Base-by-base conservation (phyloP, 2,888 invertebrate species). In the Cryptophagus acutangulus region DNA sequence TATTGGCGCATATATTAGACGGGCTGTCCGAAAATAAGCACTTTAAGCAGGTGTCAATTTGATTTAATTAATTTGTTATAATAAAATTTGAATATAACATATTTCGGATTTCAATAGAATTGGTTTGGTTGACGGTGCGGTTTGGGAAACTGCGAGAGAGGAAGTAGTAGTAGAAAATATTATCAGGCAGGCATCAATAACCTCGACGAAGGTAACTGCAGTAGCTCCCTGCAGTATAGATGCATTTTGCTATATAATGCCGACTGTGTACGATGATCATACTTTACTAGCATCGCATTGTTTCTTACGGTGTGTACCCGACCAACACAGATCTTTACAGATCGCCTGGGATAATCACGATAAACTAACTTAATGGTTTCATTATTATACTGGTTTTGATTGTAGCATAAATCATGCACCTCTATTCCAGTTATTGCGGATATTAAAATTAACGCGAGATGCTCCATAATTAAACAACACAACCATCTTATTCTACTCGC, bases 321-420 rank as follows among this genome's bases (percentile, higher is more conserved):
- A 43, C 46, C 43, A 38, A 40, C 39, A 41, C 47, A 52, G 48
- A 54, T 55, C 52, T 52, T 47, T 46, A 51, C 49, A 55, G 57
- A 57, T 58, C 54, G 54, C 53, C 49, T 51, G 50, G 54, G 57
- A 56, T 59, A 58, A 56, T 54, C 58, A 60, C 57, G 58, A 59
- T 60, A 58, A 59, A 53, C 44, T 51, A 45, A 51, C 51, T 57
- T 60, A 60, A 60, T 60, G 58, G 60, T 60, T 60, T 60, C 58
- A 60, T 60, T 60, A 60, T 59, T 58, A 56, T 58, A 60, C 57
- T 50, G 51, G 54, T 59, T 56, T 49, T 52, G 57, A 59, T 53
- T 55, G 51, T 51, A 42, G 47, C 47, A 57, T 57, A 56, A 56
- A 55, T 57, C 58, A 57, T 52, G n/a, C 44, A 20, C 38, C 50